Evolutionary conservation across 1,140 invertebrate genomes (phyloP), one percentile per base, ranked within the genome.

Genomic region (Brachionus angularis): DNA sequence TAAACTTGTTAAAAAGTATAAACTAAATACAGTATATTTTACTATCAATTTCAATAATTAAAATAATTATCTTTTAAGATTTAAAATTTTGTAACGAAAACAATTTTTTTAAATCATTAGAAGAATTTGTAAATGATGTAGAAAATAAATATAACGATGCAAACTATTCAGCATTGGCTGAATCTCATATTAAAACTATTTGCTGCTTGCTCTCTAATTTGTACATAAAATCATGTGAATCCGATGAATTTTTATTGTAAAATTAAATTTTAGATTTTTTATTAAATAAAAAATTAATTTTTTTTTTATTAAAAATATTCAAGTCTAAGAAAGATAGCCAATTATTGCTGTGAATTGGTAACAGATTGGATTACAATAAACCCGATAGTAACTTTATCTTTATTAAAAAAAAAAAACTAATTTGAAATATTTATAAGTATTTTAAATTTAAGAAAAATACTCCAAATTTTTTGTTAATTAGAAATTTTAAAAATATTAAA

Each of bases 401-500:
- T 52, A 25, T 31, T 52, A 1, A 25, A 31, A 25, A 14, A 52
- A 25, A 16, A 52, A 50, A 25, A 33, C 31, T 16, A n/a, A n/a
- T n/a, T n/a, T n/a, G n/a, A 16, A 14, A 33, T 33, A 33, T 16
- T 55, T 55, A 14, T 27, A 25, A 25, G 10, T 25, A 8, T 25
- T 50, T 50, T 50, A 50, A 25, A 25, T 25, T 50, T 5, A 14
- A 58, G 53, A 58, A 58, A 58, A 39, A 39, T 27, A 10, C n/a
- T 8, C 36, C 23, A 5, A 42, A 36, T 23, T 58, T 36, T 12
- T 31, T 39, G 16, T 39, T 23, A 8, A 58, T 39, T 25, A 16
- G 36, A 58, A 58, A 58, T 58, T 58, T 58, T 14, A 36, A 58
- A 58, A 58, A 58, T 58, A 29, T 58, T 23, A 25, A 34, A 39